Conservation (phyloP, 2,888 invertebrate genomes). For the Melanotus villosus region DNA sequence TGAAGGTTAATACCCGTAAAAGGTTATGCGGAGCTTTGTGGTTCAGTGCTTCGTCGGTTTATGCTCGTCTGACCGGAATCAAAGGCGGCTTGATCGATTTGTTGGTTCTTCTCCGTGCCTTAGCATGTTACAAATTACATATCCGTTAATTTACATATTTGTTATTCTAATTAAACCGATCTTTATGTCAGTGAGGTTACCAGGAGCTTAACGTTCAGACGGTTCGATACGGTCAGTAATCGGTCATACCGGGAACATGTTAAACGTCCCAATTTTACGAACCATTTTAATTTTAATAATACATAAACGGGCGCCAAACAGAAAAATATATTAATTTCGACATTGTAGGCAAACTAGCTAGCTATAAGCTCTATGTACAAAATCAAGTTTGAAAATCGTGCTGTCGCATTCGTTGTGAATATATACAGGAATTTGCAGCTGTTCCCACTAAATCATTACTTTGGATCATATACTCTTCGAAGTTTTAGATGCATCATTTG, state of each 20-base stretch:
- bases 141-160: no score
- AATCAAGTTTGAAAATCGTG: not conserved
- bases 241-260: no score
- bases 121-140: not conserved
- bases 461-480: not conserved
- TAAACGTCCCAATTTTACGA: not conserved
- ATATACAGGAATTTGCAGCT: conserved; percentile 6
- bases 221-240: no score
- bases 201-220: no score
- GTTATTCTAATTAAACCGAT: not conserved
- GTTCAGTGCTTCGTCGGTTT: conserved; percentile 18
- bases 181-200: no score
- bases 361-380: no score
- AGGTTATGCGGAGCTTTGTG: conserved; percentile 17
- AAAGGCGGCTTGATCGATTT: conserved; percentile 30
- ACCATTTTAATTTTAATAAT: not conserved
- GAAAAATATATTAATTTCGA: no score
- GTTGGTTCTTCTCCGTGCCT: conserved; percentile 19
- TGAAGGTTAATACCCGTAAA: conserved; percentile 17
- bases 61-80: conserved; percentile 19
- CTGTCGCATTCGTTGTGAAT: not conserved
- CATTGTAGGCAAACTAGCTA: no score
- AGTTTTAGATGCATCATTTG: conserved; percentile 7
- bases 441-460: conserved; percentile 4
- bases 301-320: no score